Base-by-base conservation (phyloP, 2,113 vertebrate species). In the Myrmecophaga tridactyla region DNA sequence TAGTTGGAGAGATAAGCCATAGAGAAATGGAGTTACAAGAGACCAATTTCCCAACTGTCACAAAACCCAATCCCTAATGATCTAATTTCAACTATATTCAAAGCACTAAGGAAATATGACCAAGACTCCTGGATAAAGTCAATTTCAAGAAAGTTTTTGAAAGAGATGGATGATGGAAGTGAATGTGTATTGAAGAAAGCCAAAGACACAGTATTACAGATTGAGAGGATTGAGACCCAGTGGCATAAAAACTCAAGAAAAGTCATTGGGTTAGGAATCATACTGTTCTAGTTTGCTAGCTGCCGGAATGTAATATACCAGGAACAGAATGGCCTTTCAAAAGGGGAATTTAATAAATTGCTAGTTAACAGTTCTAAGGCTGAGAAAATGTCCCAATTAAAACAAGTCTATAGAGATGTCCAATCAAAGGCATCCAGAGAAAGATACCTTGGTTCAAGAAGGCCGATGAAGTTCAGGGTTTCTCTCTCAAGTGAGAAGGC, bases 21-120 rank as follows among this genome's bases (percentile, higher is more conserved):
- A 67, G 63, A 96, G 63, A 93, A 75, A 94, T 39, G 39, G 72
- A 92, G 89, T 80, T 78, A 48, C 25, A 69, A 56, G 70, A 70
- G 41, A 78, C 15, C 31, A 63, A 34, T 17, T 27, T 76, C 86
- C 34, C 58, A 76, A 76, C 17, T 39, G 43, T 17, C 12, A 72
- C 10, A 53, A 62, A 86, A 82, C 73, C 46, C 4, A 43, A 56
- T 72, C 62, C 86, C 2, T 23, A 72, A 36, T 67, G 27, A 80
- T 11, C 10, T 58, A 83, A 78, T 92, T 92, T 23, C 48, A 78
- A 82, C 14, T 29, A 21, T 6, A 46, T 36, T 31, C 78, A 86
- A 60, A 92, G 78, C 7, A 36, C 18, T 60, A 25, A 93, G 48
- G 15, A 87, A 76, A 58, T 11, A 36, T 39, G 23, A 81, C 60